These are phyloP conservation scores for Pyrochroa serraticornis DNA, from an alignment of 2,888 invertebrate genomes.

Conservation along the genomic window DNA sequence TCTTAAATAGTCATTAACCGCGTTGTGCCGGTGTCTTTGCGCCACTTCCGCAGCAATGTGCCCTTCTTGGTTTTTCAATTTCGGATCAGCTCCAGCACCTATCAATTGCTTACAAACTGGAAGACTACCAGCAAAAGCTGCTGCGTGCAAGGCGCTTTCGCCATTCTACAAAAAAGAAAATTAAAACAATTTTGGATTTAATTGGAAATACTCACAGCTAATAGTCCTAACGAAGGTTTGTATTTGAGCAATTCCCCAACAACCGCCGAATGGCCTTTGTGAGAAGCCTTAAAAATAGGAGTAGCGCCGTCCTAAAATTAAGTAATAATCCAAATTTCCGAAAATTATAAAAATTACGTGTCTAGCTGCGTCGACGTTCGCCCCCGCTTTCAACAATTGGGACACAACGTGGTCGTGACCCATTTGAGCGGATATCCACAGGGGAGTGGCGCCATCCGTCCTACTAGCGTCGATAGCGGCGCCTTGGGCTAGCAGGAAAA, in stretches of 20 bases:
- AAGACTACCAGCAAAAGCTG: conserved; percentile 86
- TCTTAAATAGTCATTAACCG: conserved; percentile 64
- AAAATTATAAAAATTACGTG: conserved; percentile 63
- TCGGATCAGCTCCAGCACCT: conserved; percentile 71
- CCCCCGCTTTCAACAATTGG: conserved; percentile 78
- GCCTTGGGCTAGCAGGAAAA: conserved; percentile 73
- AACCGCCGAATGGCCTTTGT: conserved; percentile 91
- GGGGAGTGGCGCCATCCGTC: conserved; percentile 84
- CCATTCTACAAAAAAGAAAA: conserved; percentile 73
- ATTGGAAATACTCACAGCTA: conserved; percentile 69
- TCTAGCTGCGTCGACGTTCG: conserved; percentile 78
- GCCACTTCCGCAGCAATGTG: conserved; percentile 72
- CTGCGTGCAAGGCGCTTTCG: conserved; percentile 89
- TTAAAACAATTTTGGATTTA: conserved; percentile 5
- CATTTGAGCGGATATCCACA: conserved; percentile 97
- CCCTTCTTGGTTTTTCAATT: conserved; percentile 74
- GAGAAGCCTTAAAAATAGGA: conserved; percentile 91
- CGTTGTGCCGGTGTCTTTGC: conserved; percentile 59
- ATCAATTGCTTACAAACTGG: conserved; percentile 78
- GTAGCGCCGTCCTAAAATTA: conserved; percentile 81
- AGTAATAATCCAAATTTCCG: conserved; percentile 16
- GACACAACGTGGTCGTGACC: conserved; percentile 84
- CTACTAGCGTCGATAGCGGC: conserved; percentile 77
- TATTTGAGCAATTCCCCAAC: conserved; percentile 82
- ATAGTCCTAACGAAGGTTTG: conserved; percentile 78